phyloP scores from a whole-genome alignment of 2,113 vertebrate species.

The Scortum barcoo region DNA sequence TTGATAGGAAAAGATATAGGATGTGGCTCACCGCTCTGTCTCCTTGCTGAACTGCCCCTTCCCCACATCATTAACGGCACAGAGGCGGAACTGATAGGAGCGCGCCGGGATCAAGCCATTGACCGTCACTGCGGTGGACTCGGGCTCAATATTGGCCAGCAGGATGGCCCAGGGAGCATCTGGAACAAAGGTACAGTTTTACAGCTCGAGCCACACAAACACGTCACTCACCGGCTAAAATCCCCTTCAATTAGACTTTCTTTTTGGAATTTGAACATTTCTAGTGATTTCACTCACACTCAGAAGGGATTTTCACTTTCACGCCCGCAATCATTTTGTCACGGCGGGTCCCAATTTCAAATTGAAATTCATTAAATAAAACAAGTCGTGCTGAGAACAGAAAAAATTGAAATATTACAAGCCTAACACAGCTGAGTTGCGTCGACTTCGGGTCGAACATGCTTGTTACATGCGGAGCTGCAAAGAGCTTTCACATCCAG shows the following conservation, averaged over 20 bases:
- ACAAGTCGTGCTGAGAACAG: not conserved
- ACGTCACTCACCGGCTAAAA: not conserved
- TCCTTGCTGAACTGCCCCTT: slow-evolving; percentile 97
- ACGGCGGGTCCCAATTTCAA: slow-evolving; percentile 18
- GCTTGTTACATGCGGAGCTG: not conserved
- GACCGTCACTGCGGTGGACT: slow-evolving; percentile 87
- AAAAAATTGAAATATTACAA: not conserved
- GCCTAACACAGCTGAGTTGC: not conserved
- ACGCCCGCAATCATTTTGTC: slow-evolving; percentile 25
- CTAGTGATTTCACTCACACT: not conserved
- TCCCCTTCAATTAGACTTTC: slow-evolving; percentile 2
- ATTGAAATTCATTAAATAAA: slow-evolving; percentile 23
- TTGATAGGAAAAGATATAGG: not conserved
- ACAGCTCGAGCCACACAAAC: not conserved
- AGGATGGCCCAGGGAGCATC: slow-evolving; percentile 95
- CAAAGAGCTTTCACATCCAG: not conserved
- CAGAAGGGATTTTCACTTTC: slow-evolving; percentile 18
- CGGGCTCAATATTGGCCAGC: slow-evolving; percentile 91
- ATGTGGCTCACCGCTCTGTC: slow-evolving; percentile 90
- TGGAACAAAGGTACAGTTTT: slow-evolving; percentile 51
- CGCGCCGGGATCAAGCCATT: slow-evolving; percentile 92
- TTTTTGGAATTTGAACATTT: not conserved
- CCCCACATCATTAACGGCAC: slow-evolving; percentile 95
- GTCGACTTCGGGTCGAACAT: not conserved
- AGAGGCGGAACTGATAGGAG: slow-evolving; percentile 97